phyloP scores from a whole-genome alignment of 2,113 vertebrate species.

The Chionis minor region DNA sequence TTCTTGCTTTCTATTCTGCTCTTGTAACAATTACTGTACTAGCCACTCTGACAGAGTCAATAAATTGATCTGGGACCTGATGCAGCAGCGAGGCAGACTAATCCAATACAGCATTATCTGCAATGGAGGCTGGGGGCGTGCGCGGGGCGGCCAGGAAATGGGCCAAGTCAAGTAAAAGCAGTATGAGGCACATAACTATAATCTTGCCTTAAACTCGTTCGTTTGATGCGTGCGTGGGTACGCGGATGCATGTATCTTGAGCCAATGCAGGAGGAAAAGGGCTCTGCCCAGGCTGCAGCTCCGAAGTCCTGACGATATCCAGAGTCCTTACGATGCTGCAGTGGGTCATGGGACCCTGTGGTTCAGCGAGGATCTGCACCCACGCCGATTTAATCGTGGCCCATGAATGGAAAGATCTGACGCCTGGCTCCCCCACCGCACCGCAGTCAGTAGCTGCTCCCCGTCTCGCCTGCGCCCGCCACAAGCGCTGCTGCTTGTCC shows the following conservation, averaged over 20 bases:
- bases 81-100: conserved; percentile 73
- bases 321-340: neutral
- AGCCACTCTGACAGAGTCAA: conserved; percentile 84
- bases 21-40: conserved; percentile 80
- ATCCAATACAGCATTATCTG: conserved; percentile 77
- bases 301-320: neutral
- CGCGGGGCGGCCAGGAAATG: conserved; percentile 28
- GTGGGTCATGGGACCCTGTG: neutral
- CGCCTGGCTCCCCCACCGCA: neutral
- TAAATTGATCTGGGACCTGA: conserved; percentile 84
- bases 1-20: conserved; percentile 80
- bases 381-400: neutral
- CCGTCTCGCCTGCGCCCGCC: neutral
- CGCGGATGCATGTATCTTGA: accelerated
- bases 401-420: neutral
- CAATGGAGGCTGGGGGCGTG: conserved; percentile 17
- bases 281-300: neutral
- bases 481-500: neutral
- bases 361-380: conserved; percentile 31
- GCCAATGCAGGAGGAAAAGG: neutral
- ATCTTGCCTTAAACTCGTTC: neutral
- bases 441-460: neutral
- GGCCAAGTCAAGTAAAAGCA: conserved; percentile 12
- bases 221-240: neutral
- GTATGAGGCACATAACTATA: neutral